Conservation (phyloP, 2,888 invertebrate species). For the Dermolepida albohirtum region DNA sequence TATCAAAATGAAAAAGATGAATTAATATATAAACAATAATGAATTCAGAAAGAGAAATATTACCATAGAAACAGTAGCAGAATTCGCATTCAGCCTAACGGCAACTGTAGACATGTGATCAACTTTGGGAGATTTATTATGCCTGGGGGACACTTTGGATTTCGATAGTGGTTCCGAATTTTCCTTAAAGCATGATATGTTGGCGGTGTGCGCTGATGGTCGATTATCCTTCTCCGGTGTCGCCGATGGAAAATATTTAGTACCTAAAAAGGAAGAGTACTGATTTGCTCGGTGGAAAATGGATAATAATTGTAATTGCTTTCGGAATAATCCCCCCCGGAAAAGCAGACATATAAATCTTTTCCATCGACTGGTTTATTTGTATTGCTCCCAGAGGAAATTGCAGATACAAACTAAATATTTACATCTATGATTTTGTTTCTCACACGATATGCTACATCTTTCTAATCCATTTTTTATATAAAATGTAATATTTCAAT, state of each 20-base stretch:
- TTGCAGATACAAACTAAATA: constrained; percentile 15
- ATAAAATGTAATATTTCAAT: too few species aligned
- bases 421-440: constrained; percentile 7
- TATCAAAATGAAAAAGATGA: too few species aligned
- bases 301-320: constrained; percentile 27
- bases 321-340: constrained; percentile 3
- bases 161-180: constrained; percentile 23
- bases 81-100: constrained; percentile 48
- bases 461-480: too few species aligned
- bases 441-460: neutral
- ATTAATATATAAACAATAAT: neutral
- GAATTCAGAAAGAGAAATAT: neutral
- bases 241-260: constrained; percentile 51
- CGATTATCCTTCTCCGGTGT: constrained; percentile 45
- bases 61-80: constrained; percentile 47
- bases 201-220: constrained; percentile 45
- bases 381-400: constrained; percentile 6
- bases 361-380: constrained; percentile 18
- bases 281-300: neutral
- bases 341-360: constrained; percentile 20
- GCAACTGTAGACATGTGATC: constrained; percentile 47
- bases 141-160: constrained; percentile 39
- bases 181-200: constrained; percentile 44
- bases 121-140: constrained; percentile 46
- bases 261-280: constrained; percentile 44